Percentiles rank a stretch among this genome's conserved stretches.
Evolutionary conservation across 2,113 vertebrate species (phyloP).

Genomic region (Tyrannus savana): DNA sequence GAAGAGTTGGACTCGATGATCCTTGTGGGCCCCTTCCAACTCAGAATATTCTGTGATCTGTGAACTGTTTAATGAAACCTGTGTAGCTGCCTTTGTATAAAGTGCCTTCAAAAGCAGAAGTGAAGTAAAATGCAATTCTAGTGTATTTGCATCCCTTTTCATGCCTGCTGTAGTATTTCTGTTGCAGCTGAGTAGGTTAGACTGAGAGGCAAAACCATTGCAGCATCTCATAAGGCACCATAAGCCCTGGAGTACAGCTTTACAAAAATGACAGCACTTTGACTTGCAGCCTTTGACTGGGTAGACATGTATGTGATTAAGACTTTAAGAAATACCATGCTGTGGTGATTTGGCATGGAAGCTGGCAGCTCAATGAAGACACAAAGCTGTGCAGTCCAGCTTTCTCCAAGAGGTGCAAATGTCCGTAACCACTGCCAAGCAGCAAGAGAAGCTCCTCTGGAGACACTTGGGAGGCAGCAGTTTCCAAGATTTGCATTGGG

Average conservation of each 20-base stretch:
- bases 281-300: fast-evolving
- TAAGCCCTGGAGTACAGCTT: neutral
- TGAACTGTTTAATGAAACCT: neutral
- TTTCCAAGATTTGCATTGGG: neutral
- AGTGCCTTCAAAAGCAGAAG: neutral
- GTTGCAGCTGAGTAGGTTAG: neutral
- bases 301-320: neutral
- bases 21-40: neutral
- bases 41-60: neutral
- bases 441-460: neutral
- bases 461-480: neutral
- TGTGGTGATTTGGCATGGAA: neutral
- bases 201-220: neutral
- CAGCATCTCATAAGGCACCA: neutral
- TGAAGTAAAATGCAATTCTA: neutral
- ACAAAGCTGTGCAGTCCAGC: neutral
- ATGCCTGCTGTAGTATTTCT: neutral
- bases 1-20: neutral
- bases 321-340: neutral
- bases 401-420: neutral
- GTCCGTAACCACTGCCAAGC: neutral
- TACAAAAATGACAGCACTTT: fast-evolving
- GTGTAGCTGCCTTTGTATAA: neutral
- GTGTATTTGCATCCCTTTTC: neutral
- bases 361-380: neutral